Evolutionary conservation across 2,888 invertebrate species (phyloP), one percentile per base, ranked within the genome.

Genomic region (Helleia helle): DNA sequence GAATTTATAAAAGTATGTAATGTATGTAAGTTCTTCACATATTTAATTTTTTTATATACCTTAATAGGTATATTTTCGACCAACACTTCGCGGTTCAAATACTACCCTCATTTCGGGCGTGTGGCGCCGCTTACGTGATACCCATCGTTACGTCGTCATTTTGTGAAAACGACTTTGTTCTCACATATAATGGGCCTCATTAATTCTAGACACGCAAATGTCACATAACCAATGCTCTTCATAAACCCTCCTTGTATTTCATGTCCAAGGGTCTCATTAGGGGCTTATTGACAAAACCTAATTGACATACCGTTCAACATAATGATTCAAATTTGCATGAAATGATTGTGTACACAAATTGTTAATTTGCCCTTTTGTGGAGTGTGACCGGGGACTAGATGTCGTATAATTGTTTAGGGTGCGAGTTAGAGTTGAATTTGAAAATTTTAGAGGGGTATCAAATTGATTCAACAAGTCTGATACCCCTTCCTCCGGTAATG

Each of bases 341-440:
- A 46, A 44, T 43, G 43, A 43, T 50, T 43, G 45, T 40, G 34
- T 51, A 44, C 51, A 48, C 50, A 53, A 53, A 53, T 53, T 56
- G 65, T 65, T 62, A 62, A 64, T 64, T 70, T 59, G 57, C 63
- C 62, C 65, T 71, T 67, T 47, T 66, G 62, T 63, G 58, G 62
- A 66, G 60, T 65, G 63, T 62, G 65, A 38, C 62, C 59, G 60
- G 71, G 71, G 62, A 55, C 53, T 58, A 54, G 60, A 66, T 65
- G 72, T 68, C 66, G 63, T 69, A 66, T 71, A 75, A 79, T 76
- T 76, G 74, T 72, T 74, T 66, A 66, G 69, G 71, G 75, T 67
- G 62, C 66, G 73, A 72, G 70, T 70, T 65, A 67, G 66, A 62
- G 62, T 62, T 61, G 56, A 65, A 62, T 67, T 74, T 74, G 76